Base-by-base conservation (phyloP, 2,888 invertebrate species). In the Linhomoeus sp. region DNA sequence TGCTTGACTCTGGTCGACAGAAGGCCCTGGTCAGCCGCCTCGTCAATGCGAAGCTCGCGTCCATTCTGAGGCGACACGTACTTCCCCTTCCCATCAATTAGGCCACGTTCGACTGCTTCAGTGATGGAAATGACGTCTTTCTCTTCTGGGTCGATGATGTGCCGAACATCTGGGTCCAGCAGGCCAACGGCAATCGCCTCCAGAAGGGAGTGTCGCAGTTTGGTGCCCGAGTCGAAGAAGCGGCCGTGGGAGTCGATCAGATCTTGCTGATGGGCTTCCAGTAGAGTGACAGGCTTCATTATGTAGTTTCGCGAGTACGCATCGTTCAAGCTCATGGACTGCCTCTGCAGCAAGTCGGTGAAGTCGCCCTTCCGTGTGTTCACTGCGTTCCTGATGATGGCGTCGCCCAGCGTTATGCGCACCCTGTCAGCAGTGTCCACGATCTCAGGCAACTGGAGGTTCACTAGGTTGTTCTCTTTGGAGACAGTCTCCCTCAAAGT, bases 241-340 rank as follows among this genome's bases (percentile, higher is more conserved):
- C 75, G 76, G 51, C 79, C 79, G n/a, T 70, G 68, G 45, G 77
- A 76, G 57, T 82, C 82, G 61, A 87, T 74, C 54, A 84, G 71
- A 64, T 79, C 78, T 59, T 77, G 74, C 66, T 84, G 83, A 51
- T 80, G 75, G 48, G 70, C 68, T 62, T 88, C 88, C 69, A 86
- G 83, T 33, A 94, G 72, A n/a, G 87, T 85, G 73, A 85, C 76
- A 0, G 90, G 87, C 69, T 84, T 85, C 45, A 79, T 75, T 56
- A 90, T 81, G 43, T 80, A 72, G 47, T 79, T 77, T 53, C 80
- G 75, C 52, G 76, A 75, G 58, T 79, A 77, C n/a, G 90, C 90
- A 61, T 86, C 81, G 60, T 76, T 74, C 58, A 84, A 77, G 26
- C 78, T 73, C 47, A 86, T 65, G 60, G 78, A 79, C 65, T 84